These are phyloP conservation scores for Equus quagga DNA, from an alignment of 2,113 vertebrate species.

Conservation along the genomic window DNA sequence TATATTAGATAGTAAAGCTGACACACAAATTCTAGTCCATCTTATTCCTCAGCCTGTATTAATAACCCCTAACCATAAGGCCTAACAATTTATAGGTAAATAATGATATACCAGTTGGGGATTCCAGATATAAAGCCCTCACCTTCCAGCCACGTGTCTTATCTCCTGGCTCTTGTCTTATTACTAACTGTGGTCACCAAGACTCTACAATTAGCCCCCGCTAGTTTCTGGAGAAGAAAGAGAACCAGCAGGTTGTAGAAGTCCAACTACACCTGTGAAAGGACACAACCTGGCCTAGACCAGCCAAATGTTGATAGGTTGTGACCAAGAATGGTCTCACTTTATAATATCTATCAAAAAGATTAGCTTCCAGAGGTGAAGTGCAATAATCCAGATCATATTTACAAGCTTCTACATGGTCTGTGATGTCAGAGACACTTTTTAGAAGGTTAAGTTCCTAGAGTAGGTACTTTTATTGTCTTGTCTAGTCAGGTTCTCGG, in stretches of 20 bases:
- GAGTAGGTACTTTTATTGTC: neutral
- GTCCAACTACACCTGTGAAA: fast-evolving
- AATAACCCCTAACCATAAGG: neutral
- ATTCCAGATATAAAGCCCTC: neutral
- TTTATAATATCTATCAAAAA: neutral
- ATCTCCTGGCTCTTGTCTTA: neutral
- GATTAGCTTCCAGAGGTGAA: neutral
- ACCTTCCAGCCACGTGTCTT: neutral
- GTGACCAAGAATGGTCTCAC: neutral
- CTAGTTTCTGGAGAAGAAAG: neutral
- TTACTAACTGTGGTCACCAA: neutral
- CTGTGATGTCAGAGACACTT: neutral
- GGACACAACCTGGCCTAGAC: neutral
- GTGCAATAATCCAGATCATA: neutral
- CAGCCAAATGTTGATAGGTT: neutral
- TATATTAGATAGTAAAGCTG: neutral
- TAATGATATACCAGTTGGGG: neutral
- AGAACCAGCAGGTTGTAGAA: neutral
- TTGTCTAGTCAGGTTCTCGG: neutral
- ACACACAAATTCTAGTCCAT: neutral
- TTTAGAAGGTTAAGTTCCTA: neutral
- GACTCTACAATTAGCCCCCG: fast-evolving
- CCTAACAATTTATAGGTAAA: neutral
- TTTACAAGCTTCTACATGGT: neutral
- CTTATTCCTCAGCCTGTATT: neutral